Evolutionary conservation across 2,113 vertebrate genomes (phyloP).

Genomic region (Machaerirhynchus nigripectus): DNA sequence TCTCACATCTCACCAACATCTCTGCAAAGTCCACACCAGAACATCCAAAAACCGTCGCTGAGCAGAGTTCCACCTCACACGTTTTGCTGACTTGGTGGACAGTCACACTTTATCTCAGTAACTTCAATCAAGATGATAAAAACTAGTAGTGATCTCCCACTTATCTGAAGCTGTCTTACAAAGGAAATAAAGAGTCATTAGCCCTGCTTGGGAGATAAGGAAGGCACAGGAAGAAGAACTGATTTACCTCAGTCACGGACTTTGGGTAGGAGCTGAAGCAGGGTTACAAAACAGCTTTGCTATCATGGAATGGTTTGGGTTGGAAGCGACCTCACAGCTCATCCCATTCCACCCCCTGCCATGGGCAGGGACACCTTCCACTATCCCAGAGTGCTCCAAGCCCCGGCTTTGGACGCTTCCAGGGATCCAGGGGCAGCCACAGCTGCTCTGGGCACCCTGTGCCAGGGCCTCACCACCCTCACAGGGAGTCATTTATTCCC

Average conservation of each 20-base stretch:
- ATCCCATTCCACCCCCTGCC: not conserved
- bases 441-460: not conserved
- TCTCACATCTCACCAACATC: not conserved
- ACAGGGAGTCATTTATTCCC: not conserved
- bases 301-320: not conserved
- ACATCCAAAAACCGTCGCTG: not conserved
- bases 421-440: not conserved
- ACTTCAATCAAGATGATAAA: not conserved
- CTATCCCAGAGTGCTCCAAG: fast-evolving
- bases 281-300: not conserved
- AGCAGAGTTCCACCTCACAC: not conserved
- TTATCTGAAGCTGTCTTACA: not conserved
- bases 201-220: not conserved
- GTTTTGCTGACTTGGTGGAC: fast-evolving
- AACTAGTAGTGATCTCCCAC: not conserved
- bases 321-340: not conserved
- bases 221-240: not conserved
- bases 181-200: not conserved
- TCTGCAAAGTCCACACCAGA: not conserved
- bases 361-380: not conserved
- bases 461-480: not conserved
- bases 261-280: not conserved
- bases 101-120: not conserved
- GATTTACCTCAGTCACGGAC: not conserved
- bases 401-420: not conserved